Evolutionary conservation across 2,113 vertebrate genomes (phyloP), one percentile per base, ranked within the genome.

Genomic region (Reinhardtius hippoglossoides): DNA sequence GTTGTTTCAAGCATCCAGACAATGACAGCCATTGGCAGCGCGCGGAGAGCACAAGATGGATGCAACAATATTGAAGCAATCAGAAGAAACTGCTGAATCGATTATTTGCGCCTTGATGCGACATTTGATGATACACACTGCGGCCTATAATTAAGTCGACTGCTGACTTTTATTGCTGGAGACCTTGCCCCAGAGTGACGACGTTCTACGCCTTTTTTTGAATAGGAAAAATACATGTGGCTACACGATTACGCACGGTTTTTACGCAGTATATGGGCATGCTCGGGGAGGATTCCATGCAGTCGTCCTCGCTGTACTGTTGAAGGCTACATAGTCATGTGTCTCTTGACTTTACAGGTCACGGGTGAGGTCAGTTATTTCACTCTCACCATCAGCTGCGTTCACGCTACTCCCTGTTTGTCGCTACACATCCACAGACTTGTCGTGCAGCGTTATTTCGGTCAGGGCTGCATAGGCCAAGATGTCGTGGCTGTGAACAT

Each of bases 351-450:
- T 16, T 20, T 1, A 14, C 20, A 42, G 44, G 55, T 44, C 20
- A 35, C 44, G 65, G 59, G 62, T 20, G 46, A 37, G 44, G 63
- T 71, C 72, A 76, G 24, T 40, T 68, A 66, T 63, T 63, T 52
- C 67, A 63, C 67, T 76, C 23, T 44, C 24, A 50, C 44, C 42
- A 71, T 73, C 54, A 56, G 69, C 63, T 69, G 44, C 42, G 74
- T 59, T 71, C 72, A 40, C 9, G 46, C 67, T 68, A 37, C 14
- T 15, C 5, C 24, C 18, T 4, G 5, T 40, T 31, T 13, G 26
- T 13, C 60, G 35, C 5, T 42, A 5, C 71, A 50, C 20, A 9
- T 31, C 10, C 59, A n/a, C 44, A 16, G 37, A 14, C 21, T 42
- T 14, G 12, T 14, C 31, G 20, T 26, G 16, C 61, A 24, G 20